Base-by-base conservation (phyloP, 2,888 invertebrate species). In the Pristionchus arcanus region DNA sequence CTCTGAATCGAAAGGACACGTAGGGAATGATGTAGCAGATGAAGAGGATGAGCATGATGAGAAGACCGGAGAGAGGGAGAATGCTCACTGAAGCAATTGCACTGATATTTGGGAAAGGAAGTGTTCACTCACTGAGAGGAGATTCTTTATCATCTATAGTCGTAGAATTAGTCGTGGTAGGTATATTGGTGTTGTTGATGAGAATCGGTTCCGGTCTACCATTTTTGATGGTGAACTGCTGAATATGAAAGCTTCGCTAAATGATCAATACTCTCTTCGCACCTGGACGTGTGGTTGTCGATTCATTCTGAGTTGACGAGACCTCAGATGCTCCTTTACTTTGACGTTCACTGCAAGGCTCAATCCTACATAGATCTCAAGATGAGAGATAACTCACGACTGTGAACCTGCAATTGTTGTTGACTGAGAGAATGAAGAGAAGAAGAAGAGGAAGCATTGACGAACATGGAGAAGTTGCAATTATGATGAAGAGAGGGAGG, bases 401-500 rank as follows among this genome's bases (percentile, higher is more conserved):
- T 34, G 21, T 81, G 42, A 9, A 81, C 81, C 49, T 81, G 81
- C 13, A 49, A 53, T 42, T 49, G 13, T 25, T 55, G 55, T 34
- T 25, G 19, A 34, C 59, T 34, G 53, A 37, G 59, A 34, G 84
- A 19, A 28, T 83, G 28, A 74, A 85, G 16, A 55, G 85, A 85
- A 59, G 59, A 59, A 59, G 81, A 81, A 49, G 49, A 34, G 15
- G 63, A 55, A 63, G 21, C 21, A 31, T 31, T 49, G 37, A 66
- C 25, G 25, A 66, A 87, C 68, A 87, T 66, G 68, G 49, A 9
- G 34, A 85, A 37, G 84, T 34, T 85, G 34, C 25, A 59, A 59
- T 85, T 55, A 85, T 34, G 63, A 28, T 42, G 87, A 49, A 66
- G 37, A 85, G 87, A 87, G 87, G 55, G 68, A 68, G 68, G 55